These are phyloP conservation scores for Scaptomyza graminum DNA, from an alignment of 1,140 invertebrate species.

Conservation along the genomic window DNA sequence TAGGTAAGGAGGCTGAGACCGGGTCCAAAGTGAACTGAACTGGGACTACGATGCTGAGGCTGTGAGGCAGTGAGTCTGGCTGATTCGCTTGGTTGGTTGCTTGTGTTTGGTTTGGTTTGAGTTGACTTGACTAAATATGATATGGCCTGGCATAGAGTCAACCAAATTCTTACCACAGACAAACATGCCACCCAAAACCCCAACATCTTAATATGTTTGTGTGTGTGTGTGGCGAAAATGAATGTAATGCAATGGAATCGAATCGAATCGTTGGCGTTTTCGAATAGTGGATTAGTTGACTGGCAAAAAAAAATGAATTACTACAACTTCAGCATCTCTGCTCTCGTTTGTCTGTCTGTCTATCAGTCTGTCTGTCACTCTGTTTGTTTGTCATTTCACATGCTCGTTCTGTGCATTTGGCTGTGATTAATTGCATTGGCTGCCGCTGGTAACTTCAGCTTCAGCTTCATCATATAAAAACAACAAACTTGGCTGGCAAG, in stretches of 20 bases:
- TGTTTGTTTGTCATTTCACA: constrained; percentile 70
- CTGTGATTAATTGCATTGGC: constrained; percentile 82
- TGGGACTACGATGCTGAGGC: constrained; percentile 1
- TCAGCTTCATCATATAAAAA: constrained; percentile 14
- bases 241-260: constrained; percentile 48
- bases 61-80: constrained; percentile 17
- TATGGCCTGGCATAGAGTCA: constrained; percentile 74
- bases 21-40: not conserved
- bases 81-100: constrained; percentile 31
- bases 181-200: constrained; percentile 22
- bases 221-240: constrained; percentile 65
- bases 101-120: constrained; percentile 42
- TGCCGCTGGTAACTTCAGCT: constrained; percentile 50
- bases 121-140: constrained; percentile 69
- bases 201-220: constrained; percentile 26
- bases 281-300: constrained; percentile 72
- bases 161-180: constrained; percentile 76
- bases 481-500: constrained; percentile 51
- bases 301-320: constrained; percentile 60
- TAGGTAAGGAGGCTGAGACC: constrained; percentile 51
- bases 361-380: constrained; percentile 37
- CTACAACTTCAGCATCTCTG: constrained; percentile 53
- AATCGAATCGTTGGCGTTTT: constrained; percentile 43
- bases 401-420: constrained; percentile 79
- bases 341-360: constrained; percentile 23